Evolutionary conservation across 2,888 invertebrate species (phyloP), one percentile per base, ranked within the genome.

Genomic region (Nebria salina): DNA sequence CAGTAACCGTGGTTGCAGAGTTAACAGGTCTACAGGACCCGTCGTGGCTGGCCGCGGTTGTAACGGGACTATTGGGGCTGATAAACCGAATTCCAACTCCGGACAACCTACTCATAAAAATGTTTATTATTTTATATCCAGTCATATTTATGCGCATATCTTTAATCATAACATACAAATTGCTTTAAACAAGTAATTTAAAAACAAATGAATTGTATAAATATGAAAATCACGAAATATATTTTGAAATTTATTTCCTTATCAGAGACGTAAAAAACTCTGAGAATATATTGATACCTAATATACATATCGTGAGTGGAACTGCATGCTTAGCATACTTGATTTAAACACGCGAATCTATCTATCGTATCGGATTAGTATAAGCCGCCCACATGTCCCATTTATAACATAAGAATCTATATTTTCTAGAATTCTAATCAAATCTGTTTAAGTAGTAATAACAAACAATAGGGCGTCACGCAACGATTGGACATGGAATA

Each of bases 1-100:
- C 84, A 93, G 89, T 83, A 93, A 89, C 86, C 93, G 93, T 82
- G 95, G 94, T 91, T 95, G 95, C 81, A 95, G 88, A 82, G 94
- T 94, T 86, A 95, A 90, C 89, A 93, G 91, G 84, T 93, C 92
- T 86, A 93, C 93, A 86, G 92, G 89, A 88, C 93, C 94, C 65
- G 93, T 94, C 84, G 94, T 94, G 75, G 94, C 93, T 83, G 94
- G 92, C 84, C 94, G 89, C 73, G 94, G 93, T 89, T 93, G 93
- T 84, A 94, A 87, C 84, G 93, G 93, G 84, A 92, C 91, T 83
- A 92, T 75, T 7, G 91, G 87, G 82, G 90, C 90, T 84, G 90
- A 64, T 11, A 75, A 15, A 34, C 80, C 75, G n/a, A 80, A 80
- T 72, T 80, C 80, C 11, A 75, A n/a, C 13, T 80, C 75, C 1